Evolutionary conservation across 2,113 vertebrate species (phyloP), one percentile per base, ranked within the genome.

Genomic region (Neomonachus schauinslandi): DNA sequence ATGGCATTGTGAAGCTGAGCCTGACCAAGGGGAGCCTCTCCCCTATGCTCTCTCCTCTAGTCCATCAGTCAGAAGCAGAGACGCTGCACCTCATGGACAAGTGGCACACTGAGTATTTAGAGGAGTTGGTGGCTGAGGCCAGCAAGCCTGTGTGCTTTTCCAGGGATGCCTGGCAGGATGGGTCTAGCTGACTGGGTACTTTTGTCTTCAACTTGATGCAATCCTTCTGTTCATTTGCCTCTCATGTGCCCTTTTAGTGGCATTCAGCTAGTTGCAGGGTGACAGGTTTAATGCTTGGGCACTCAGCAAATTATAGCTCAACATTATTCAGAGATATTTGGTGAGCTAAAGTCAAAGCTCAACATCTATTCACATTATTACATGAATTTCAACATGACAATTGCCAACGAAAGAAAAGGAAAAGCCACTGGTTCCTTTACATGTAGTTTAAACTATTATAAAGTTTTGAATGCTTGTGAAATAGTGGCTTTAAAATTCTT

Each of bases 281-380:
- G 65, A 86, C 7, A 81, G 11, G 6, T n/a, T 4, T 57, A 77
- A 87, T 42, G 46, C 36, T 51, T 42, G 36, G 57, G 3, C 26
- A 63, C 13, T 74, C 0, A 4, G 26, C 15, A 93, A 93, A 94
- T 81, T 85, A 76, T 53, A 86, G 28, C 65, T 85, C 18, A 36
- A 63, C 12, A 59, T 76, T 39, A 61, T 94, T 88, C 89, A 59
- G 81, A 87, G 72, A 55, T 82, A 46, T 53, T 80, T 57, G 33
- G 71, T 71, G 92, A 86, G 74, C 31, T 89, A 87, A 87, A 96
- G 67, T 46, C 82, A 46, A 86, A 95, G 51, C 51, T 74, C 77
- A 72, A 96, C 93, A 93, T 88, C 13, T 49, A 39, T 74, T 72
- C 46, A 83, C 22, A 39, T 91, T 82, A 82, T 69, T 57, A 82